Evolutionary conservation across 2,888 invertebrate species (phyloP), one percentile per base, ranked within the genome.

Genomic region (Amitus sp.): DNA sequence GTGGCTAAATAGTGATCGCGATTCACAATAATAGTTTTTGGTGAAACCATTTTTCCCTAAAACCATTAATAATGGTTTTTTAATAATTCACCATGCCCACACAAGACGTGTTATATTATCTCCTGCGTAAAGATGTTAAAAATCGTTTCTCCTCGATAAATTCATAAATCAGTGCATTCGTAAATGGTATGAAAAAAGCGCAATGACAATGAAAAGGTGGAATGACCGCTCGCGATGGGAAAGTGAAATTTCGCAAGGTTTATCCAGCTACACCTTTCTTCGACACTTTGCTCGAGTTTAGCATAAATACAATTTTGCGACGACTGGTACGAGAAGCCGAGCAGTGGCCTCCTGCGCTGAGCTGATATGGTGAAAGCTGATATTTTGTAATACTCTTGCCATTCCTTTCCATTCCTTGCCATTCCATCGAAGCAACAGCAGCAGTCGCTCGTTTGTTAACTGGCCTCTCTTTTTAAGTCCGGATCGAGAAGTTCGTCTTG

Each of bases 291-390:
- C 42, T 53, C 43, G 46, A 49, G 50, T 67, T 67, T 64, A 62
- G 62, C 66, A 64, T 59, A 58, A 62, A 51, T 56, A 59, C 57
- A 49, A 52, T 62, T 53, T 62, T 59, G 51, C 54, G 61, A 56
- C 55, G 33, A 49, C 58, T 52, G 57, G 51, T 28, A 42, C 39
- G 55, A 46, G 47, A 39, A 39, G 60, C 53, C 55, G 40, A 48
- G 53, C 56, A 54, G 43, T 47, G 48, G 23, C 15, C 51, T 43
- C 28, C 43, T 56, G 39, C 39, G 59, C 54, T 70, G 37, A 37
- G 71, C 72, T 76, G 80, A 81, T 80, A 79, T 71, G 78, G 82
- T 82, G 82, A 82, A 82, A 82, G 82, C 81, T 80, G 81, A 81
- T 82, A 81, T 82, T 81, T 82, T 82, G 82, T 82, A 82, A 82